Evolutionary conservation across 2,797 vertebrate genomes (phyloP), one percentile per base, ranked within the genome.

Genomic region (Australoheros facetus): DNA sequence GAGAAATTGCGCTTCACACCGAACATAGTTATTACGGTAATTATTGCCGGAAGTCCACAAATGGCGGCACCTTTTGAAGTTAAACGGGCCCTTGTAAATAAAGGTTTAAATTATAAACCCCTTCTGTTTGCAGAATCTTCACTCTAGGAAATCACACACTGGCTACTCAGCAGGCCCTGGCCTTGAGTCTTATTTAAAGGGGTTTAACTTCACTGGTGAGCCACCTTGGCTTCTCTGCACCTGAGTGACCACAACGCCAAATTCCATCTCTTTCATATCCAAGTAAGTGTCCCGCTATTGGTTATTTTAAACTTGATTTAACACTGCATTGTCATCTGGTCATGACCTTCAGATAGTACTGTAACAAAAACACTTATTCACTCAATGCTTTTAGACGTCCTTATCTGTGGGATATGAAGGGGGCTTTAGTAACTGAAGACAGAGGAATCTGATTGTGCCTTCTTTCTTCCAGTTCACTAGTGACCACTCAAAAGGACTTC

Each of bases 181-280:
- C 91, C 94, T 96, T 80, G 87, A 94, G 90, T 96, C 92, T 75
- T 96, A 93, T 94, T 87, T 95, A 71, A 94, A 91, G 81, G 95
- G 93, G 71, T 95, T 96, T 89, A 95, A 95, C 87, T 96, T 97
- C 94, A 95, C 94, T 55, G 94, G 95, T 85, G 91, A 96, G 32
- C 93, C 91, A 12, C 93, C 91, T 93, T 96, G 90, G 92, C 86
- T 90, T 88, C 84, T 89, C 59, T 89, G 88, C 88, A 95, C 90
- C 92, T 95, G 92, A 91, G 73, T 64, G 72, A 84, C 82, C 28
- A 78, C 53, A 76, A 75, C 79, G 66, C 78, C 17, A 45, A 84
- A 91, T 95, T 88, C 89, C 90, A 90, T 95, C 93, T 95, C 90
- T 93, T 94, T 93, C 85, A 88, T 94, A 93, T 92, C 89, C 91